Evolutionary conservation across 2,113 vertebrate species (phyloP).

Genomic region (Antechinus stuartii): DNA sequence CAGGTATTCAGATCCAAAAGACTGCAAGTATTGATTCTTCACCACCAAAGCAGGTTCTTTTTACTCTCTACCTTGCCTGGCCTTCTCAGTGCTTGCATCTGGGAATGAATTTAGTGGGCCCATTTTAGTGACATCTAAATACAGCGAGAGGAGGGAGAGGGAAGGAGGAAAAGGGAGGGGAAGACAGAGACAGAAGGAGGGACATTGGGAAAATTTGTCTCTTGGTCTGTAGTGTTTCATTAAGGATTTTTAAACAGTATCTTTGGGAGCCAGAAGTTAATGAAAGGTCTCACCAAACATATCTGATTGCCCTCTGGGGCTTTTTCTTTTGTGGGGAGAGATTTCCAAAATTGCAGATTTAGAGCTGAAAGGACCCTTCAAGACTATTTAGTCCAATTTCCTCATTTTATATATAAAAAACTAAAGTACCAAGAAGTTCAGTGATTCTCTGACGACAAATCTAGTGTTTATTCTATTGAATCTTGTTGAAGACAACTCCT

Average conservation of each 20-base stretch:
- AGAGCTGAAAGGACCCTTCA: not conserved
- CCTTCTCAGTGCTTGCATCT: slow-evolving; percentile 27
- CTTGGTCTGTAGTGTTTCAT: slow-evolving; percentile 7
- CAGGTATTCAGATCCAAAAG: slow-evolving; percentile 57
- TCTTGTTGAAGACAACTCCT: not conserved
- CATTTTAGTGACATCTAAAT: slow-evolving; percentile 12
- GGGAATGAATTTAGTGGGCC: not conserved
- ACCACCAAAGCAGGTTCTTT: slow-evolving; percentile 34
- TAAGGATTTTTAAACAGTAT: slow-evolving; percentile 37
- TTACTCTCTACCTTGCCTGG: not conserved
- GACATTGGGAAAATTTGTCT: not conserved
- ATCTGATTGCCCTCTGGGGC: not conserved
- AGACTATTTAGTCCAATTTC: not conserved
- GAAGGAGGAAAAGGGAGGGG: no score
- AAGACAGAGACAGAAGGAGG: not conserved
- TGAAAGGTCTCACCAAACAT: not conserved
- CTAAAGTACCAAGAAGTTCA: not conserved
- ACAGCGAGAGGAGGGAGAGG: not conserved
- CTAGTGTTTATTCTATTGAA: not conserved
- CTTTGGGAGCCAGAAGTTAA: not conserved
- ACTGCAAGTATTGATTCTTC: slow-evolving; percentile 46
- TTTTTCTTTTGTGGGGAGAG: not conserved
- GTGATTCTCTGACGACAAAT: not conserved
- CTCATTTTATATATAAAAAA: not conserved
- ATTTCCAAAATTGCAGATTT: not conserved